phyloP scores from a whole-genome alignment of 1,140 invertebrate species.

The Papilio glaucus region DNA sequence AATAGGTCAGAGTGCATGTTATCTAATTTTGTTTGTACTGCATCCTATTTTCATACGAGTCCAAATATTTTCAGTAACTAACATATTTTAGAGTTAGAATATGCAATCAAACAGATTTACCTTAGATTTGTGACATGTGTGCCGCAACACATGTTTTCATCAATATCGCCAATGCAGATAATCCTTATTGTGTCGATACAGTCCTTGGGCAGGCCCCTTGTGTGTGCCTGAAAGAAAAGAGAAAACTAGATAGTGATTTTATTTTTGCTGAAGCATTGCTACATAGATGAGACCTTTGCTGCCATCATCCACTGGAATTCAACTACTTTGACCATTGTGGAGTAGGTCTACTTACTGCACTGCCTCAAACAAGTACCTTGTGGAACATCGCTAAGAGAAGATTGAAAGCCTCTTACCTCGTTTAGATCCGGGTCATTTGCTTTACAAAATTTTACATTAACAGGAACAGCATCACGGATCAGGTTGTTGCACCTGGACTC shows the following conservation, averaged over 20 bases:
- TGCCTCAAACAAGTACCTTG: no score
- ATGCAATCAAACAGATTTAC: conserved; percentile 48
- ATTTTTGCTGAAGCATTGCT: no score
- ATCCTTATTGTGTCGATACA: conserved; percentile 89
- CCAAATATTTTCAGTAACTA: no score
- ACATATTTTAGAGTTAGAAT: no score
- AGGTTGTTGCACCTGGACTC: conserved; percentile 88
- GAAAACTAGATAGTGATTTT: conserved; percentile 14
- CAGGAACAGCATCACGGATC: conserved; percentile 85
- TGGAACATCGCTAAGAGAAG: no score
- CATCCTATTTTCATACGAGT: background rate
- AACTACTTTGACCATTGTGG: no score
- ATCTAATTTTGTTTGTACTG: background rate
- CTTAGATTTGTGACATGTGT: conserved; percentile 91
- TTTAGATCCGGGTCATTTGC: conserved; percentile 85
- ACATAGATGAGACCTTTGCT: no score
- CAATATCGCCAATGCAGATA: conserved; percentile 88
- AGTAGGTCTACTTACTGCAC: no score
- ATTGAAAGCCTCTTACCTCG: no score
- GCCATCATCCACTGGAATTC: no score
- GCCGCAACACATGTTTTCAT: conserved; percentile 93
- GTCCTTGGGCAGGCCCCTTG: conserved; percentile 90
- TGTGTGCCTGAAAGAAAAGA: conserved; percentile 74
- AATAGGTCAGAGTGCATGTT: no score
- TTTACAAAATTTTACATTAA: conserved; percentile 86